Conservation (phyloP, 2,888 invertebrate genomes). For the Portevinia maculata region DNA sequence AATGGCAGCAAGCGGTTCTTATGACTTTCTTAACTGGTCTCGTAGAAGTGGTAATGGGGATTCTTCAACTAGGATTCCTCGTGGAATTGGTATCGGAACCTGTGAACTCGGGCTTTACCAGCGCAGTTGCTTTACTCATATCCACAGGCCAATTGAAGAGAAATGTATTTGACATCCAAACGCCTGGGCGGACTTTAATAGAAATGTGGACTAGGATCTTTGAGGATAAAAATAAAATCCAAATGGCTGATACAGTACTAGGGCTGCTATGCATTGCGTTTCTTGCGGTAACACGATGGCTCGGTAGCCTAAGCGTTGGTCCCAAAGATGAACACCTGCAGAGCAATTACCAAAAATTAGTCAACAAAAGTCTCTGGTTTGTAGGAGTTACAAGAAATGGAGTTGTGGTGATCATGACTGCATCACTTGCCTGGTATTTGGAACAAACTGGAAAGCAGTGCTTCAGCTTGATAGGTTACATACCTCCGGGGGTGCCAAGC, state of each 20-base stretch:
- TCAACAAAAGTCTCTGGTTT: slow-evolving; percentile 88
- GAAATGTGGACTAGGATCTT: slow-evolving; percentile 90
- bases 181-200: slow-evolving; percentile 89
- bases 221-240: slow-evolving; percentile 86
- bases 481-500: slow-evolving; percentile 89
- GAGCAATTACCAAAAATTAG: slow-evolving; percentile 83
- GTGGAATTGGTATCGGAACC: slow-evolving; percentile 96
- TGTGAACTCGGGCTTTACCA: slow-evolving; percentile 94
- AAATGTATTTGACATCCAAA: slow-evolving; percentile 89
- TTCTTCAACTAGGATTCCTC: slow-evolving; percentile 92
- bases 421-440: slow-evolving; percentile 86
- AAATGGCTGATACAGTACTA: slow-evolving; percentile 89
- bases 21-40: slow-evolving; percentile 90
- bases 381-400: slow-evolving; percentile 92
- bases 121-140: slow-evolving; percentile 94
- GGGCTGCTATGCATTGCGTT: slow-evolving; percentile 89
- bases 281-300: slow-evolving; percentile 89
- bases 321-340: slow-evolving; percentile 83
- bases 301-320: slow-evolving; percentile 87
- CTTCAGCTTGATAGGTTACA: slow-evolving; percentile 87
- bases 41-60: slow-evolving; percentile 91
- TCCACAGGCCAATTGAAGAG: slow-evolving; percentile 92
- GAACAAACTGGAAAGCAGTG: slow-evolving; percentile 83
- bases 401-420: slow-evolving; percentile 89
- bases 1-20: slow-evolving; percentile 87